Conservation (phyloP, 1,140 invertebrate genomes). For the Bombus impatiens region DNA sequence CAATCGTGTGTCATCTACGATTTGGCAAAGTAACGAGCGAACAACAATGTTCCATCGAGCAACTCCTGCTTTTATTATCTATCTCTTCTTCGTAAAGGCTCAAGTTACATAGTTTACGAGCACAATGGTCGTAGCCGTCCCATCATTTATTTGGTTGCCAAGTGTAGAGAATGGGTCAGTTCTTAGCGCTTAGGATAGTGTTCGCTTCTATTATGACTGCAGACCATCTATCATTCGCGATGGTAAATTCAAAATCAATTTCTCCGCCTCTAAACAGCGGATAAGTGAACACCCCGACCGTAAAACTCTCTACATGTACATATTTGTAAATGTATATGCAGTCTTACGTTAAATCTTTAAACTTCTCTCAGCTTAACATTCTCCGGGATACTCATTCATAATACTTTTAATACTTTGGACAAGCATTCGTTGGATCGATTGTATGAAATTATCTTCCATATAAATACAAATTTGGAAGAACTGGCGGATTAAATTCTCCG, state of each 20-base stretch:
- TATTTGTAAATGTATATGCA: no score
- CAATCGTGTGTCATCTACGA: not conserved
- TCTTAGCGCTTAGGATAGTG: constrained; percentile 38
- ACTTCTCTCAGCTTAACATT: no score
- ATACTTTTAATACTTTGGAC: no score
- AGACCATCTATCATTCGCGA: constrained; percentile 44
- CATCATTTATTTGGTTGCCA: constrained; percentile 65
- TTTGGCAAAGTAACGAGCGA: constrained; percentile 25
- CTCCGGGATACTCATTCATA: no score
- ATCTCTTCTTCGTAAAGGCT: constrained; percentile 46
- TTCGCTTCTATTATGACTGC: constrained; percentile 32
- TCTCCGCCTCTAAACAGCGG: no score
- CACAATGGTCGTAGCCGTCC: constrained; percentile 51
- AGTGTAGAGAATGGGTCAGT: constrained; percentile 51
- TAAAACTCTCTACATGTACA: no score
- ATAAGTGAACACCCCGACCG: not conserved
- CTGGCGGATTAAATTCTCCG: no score
- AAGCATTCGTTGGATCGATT: no score
- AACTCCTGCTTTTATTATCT: constrained; percentile 60
- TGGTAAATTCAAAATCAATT: constrained; percentile 43
- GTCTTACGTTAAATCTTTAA: no score
- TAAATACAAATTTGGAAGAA: no score
- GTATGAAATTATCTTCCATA: no score
- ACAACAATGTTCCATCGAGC: constrained; percentile 1
- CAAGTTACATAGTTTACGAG: constrained; percentile 60